Base-by-base conservation (phyloP, 1,140 invertebrate species). In the Drosophila tsacasi region DNA sequence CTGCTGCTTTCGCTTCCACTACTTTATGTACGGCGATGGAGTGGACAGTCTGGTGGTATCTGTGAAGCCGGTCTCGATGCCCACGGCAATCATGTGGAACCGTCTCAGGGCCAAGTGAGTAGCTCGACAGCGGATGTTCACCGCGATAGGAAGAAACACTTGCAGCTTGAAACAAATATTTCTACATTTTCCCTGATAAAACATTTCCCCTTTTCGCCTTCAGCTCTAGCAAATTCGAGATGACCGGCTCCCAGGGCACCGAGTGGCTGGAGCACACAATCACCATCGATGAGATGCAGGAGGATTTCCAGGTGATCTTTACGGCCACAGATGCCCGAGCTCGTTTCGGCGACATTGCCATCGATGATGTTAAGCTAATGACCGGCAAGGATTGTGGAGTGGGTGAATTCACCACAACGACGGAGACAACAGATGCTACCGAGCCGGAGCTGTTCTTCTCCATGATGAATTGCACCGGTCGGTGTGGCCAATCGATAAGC, bases 1-100 rank as follows among this genome's bases (percentile, higher is more conserved):
- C 15, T 93, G 92, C 60, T 93, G 92, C 27, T 93, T 93, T 44
- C 74, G 72, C 17, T 91, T 93, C 27, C 79, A 86, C 30, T 93
- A 92, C 59, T 83, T 86, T 19, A 93, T 93, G 92, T 93, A 81
- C 23, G 92, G 92, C 8, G 30, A 37, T 1, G 89, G 78, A 15
- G 92, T 93, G 4, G 92, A 79, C 9, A 75, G n/a, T 9, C 54
- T 93, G 27, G 57, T 68, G 63, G 83, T 93, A 9, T 91, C 77
- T 19, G 80, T 93, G 0, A 92, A 92, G 52, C 79, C 83, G 2
- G 37, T 76, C 17, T 54, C 72, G 2, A 21, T 89, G 44, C 42
- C 13, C 2, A 6, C 82, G 25, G 55, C 75, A 3, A 39, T 65
- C 13, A 81, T 93, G 69, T 73, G 79, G 76, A 23, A 17, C 9